Base-by-base conservation (phyloP, 2,888 invertebrate genomes). In the Stictocephala bisonia region DNA sequence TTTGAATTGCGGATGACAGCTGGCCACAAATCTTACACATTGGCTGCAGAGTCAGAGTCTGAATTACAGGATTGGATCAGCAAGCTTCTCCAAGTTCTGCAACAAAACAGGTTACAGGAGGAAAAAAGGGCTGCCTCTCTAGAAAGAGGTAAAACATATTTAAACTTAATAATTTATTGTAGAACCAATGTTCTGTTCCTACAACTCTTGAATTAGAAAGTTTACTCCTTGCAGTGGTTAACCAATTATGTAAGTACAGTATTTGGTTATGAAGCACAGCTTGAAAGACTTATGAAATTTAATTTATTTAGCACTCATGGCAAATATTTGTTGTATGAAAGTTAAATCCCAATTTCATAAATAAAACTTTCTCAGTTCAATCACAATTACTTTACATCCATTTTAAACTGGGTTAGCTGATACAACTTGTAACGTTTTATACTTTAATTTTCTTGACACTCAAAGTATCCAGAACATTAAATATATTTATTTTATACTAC, bases 1-100 rank as follows among this genome's bases (percentile, higher is more conserved):
- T 96, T 97, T 84, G 96, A 97, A 83, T 84, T 97, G 50, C 89
- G 93, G 76, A 95, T 95, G 94, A 90, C 89, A 22, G 90, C 93
- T 4, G 93, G 93, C 18, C 93, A 93, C 77, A 94, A 95, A 82
- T 93, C 94, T 0, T 95, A 94, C 80, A 90, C 93, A 56, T 88
- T 97, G 80, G 93, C 95, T 6, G 91, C 95, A 0, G 96, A 97
- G 81, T 93, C 89, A 80, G 96, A 96, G 80, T 86, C 88, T 7
- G 96, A 97, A 78, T 86, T 90, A 80, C 87, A 88, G 80, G 95
- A 94, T 81, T 97, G 97, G 97, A 88, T 96, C 26, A 87, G 85
- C 70, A 93, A 93, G 78, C 87, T 97, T 26, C 92, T 89, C 76
- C 92, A 91, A 22, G 93, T 96, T n/a, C 85, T 96, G 77, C 93